These are phyloP conservation scores for Stegophylla sp. DNA, from an alignment of 2,888 invertebrate species.

Conservation along the genomic window DNA sequence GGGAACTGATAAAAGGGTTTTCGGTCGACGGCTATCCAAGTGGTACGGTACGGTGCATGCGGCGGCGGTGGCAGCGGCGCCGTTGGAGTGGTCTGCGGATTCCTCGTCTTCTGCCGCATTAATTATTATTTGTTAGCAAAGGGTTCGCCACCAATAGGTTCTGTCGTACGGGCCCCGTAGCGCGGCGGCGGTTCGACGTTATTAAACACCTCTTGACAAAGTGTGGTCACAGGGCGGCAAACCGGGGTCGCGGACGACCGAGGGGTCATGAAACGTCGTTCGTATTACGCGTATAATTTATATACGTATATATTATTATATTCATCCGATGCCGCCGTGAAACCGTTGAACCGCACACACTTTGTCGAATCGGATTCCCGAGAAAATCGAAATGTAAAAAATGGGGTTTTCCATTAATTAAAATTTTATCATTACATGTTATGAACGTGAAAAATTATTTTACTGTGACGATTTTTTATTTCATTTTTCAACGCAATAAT, in stretches of 20 bases:
- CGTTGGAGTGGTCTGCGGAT: slow-evolving; percentile 42
- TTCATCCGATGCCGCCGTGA: background rate
- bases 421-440: background rate
- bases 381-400: background rate
- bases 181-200: slow-evolving; percentile 16
- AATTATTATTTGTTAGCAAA: slow-evolving; percentile 44
- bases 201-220: slow-evolving; percentile 47
- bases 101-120: slow-evolving; percentile 29
- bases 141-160: background rate
- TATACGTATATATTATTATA: background rate
- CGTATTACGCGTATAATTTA: background rate
- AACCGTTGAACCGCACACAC: background rate
- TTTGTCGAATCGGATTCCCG: background rate
- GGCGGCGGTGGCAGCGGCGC: background rate
- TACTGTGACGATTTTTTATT: background rate
- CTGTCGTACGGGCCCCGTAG: background rate
- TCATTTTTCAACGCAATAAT: background rate
- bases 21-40: slow-evolving; percentile 46
- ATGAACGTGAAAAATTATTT: background rate
- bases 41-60: background rate
- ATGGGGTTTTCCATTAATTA: background rate
- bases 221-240: slow-evolving; percentile 5
- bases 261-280: background rate
- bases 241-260: background rate
- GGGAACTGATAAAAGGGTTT: slow-evolving; percentile 49